Evolutionary conservation across 2,797 vertebrate species (phyloP), one percentile per base, ranked within the genome.

Genomic region (Pseudotriccus pelzelni): DNA sequence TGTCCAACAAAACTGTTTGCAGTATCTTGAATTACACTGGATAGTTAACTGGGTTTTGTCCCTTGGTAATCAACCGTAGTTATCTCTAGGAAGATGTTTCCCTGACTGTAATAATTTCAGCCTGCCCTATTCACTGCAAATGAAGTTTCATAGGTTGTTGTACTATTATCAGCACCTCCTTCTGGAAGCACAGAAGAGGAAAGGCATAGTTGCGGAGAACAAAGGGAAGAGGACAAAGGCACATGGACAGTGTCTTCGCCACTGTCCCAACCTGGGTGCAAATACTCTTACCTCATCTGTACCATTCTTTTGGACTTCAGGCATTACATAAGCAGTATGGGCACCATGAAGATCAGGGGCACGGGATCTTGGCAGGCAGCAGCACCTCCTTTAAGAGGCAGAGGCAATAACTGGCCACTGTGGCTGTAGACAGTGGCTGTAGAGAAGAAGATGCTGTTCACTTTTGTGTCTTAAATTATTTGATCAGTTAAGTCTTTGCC

Each of bases 241-340:
- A 0, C 6, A 0, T 2, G 10, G 17, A 37, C 37, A n/a, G 1
- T 2, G 3, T 41, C 10, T 80, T 70, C 6, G 4, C 21, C 23
- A 6, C 43, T 12, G 1, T 47, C 30, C 15, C 32, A 73, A 5
- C 9, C 18, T 59, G 13, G 4, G 37, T 73, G 47, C 24, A 64
- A 12, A 23, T 90, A 91, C 76, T 84, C 30, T 69, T 84, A 32
- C 15, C 27, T 62, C 27, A 46, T 0, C 47, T 41, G 16, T 36
- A 28, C 9, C 16, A 37, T 74, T 69, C 39, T 32, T 69, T 47
- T 39, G 47, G 43, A 55, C 20, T 82, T 91, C 9, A 47, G 66
- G 5, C 25, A 12, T 41, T 23, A 10, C 10, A 32, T 85, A 19
- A 74, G 28, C 30, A 32, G 11, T 6, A 4, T 19, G n/a, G n/a